Evolutionary conservation across 2,113 vertebrate genomes (phyloP).

Genomic region (Dipodomys ordii): DNA sequence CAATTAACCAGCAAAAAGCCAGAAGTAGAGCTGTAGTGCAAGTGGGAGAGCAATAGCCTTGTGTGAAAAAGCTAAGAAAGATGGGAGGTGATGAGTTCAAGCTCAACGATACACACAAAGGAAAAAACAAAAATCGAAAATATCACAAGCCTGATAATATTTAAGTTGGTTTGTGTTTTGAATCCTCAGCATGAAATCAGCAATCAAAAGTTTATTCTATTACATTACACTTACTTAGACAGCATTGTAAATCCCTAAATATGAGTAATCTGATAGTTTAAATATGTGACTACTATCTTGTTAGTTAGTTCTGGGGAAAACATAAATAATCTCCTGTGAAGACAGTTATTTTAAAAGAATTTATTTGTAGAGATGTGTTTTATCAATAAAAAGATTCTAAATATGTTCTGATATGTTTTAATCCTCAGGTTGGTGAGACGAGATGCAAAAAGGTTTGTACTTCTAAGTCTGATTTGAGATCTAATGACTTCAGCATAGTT

Average conservation of each 20-base stretch:
- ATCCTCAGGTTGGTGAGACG: constrained; percentile 94
- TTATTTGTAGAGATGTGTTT: constrained; percentile 15
- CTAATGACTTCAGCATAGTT: constrained; percentile 99
- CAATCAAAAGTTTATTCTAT: constrained; percentile 56
- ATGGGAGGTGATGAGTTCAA: too few relatives aligned
- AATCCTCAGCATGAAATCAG: constrained; percentile 52
- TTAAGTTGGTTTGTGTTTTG: not conserved
- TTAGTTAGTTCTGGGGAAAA: constrained; percentile 67
- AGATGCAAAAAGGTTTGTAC: constrained; percentile 99
- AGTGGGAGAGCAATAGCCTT: too few relatives aligned
- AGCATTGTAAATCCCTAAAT: constrained; percentile 69
- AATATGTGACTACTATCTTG: constrained; percentile 68
- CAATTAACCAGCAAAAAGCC: too few relatives aligned
- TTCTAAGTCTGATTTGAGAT: constrained; percentile 97
- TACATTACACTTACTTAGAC: constrained; percentile 56
- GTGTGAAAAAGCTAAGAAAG: too few relatives aligned
- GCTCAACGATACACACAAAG: too few relatives aligned
- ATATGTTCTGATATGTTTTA: constrained; percentile 67
- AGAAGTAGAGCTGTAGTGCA: too few relatives aligned
- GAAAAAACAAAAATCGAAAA: too few relatives aligned
- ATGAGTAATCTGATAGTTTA: constrained; percentile 61
- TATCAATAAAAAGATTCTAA: constrained; percentile 52
- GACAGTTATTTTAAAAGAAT: not conserved
- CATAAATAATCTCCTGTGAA: not conserved
- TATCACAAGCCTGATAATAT: not conserved